These are phyloP conservation scores for Colostygia pectinataria DNA, from an alignment of 2,888 invertebrate genomes.

Conservation along the genomic window DNA sequence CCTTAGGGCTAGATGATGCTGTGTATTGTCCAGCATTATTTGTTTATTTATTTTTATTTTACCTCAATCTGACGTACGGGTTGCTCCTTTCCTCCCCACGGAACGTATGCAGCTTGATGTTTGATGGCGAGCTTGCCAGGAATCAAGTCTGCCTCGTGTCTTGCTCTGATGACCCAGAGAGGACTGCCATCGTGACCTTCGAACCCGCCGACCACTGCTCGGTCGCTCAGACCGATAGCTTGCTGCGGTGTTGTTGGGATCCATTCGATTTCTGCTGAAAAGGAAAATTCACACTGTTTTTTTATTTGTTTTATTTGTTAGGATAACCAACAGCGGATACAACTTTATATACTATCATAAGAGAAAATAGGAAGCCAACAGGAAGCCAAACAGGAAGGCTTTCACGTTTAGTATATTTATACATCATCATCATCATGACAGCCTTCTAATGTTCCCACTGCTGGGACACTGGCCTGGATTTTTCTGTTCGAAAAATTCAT, in stretches of 20 bases:
- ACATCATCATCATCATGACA: too few species aligned
- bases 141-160: constrained; percentile 64
- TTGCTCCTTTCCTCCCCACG: constrained; percentile 70
- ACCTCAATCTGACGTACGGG: constrained; percentile 65
- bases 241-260: constrained; percentile 51
- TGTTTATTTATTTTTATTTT: too few species aligned
- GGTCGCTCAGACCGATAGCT: constrained; percentile 51
- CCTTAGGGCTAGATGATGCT: too few species aligned
- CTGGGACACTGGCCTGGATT: too few species aligned
- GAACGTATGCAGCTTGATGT: constrained; percentile 65
- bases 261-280: constrained; percentile 64
- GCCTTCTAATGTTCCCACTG: too few species aligned
- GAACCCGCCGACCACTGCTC: constrained; percentile 70
- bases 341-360: too few species aligned
- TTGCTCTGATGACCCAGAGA: constrained; percentile 70
- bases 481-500: too few species aligned
- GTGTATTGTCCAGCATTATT: too few species aligned
- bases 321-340: too few species aligned
- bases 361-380: too few species aligned
- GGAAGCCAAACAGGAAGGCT: too few species aligned
- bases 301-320: neutral
- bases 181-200: constrained; percentile 73
- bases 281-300: neutral
- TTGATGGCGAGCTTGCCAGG: constrained; percentile 73
- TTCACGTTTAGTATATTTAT: too few species aligned